These are phyloP conservation scores for Pollenia griseotomentosa DNA, from an alignment of 2,888 invertebrate genomes.

Conservation along the genomic window DNA sequence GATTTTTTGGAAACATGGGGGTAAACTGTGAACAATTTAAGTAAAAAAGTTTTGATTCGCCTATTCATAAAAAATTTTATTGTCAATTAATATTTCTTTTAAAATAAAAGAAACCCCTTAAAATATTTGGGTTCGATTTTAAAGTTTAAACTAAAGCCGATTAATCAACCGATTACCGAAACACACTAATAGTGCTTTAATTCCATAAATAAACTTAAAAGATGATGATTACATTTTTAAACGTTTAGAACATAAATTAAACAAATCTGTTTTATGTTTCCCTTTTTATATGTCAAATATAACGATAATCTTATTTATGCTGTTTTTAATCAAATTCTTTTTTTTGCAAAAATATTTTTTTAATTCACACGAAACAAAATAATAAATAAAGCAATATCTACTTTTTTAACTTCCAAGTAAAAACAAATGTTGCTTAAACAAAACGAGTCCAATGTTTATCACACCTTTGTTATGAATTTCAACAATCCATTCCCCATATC, in stretches of 20 bases:
- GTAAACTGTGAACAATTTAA: too few species aligned
- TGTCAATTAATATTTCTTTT: too few species aligned
- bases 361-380: neutral
- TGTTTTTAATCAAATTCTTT: constrained; percentile 18
- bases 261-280: neutral
- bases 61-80: too few species aligned
- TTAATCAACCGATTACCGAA: neutral
- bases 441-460: constrained; percentile 16
- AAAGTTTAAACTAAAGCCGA: too few species aligned
- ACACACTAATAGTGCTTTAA: neutral
- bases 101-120: too few species aligned
- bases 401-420: constrained; percentile 12
- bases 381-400: constrained; percentile 2
- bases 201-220: neutral
- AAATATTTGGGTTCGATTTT: too few species aligned
- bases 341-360: constrained; percentile 21
- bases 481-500: neutral
- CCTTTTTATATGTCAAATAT: neutral
- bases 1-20: too few species aligned
- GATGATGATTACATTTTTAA: too few species aligned
- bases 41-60: too few species aligned
- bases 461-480: neutral
- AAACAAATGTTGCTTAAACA: neutral
- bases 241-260: too few species aligned
- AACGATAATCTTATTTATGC: constrained; percentile 4